These are phyloP conservation scores for Tyrophagus putrescentiae DNA, from an alignment of 1,140 invertebrate genomes.

Conservation along the genomic window DNA sequence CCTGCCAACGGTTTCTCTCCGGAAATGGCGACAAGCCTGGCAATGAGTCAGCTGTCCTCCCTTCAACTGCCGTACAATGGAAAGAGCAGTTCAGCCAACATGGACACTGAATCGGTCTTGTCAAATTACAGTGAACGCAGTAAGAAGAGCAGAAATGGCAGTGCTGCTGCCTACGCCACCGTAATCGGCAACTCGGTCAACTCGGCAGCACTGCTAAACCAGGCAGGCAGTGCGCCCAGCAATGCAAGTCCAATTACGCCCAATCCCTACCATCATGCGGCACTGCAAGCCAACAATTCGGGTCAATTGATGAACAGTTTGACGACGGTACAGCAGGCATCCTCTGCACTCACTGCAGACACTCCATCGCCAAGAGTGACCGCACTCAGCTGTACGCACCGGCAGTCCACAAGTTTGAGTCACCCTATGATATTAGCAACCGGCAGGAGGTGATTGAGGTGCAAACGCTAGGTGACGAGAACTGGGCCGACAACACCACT, in stretches of 20 bases:
- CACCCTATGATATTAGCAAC: conserved; percentile 50
- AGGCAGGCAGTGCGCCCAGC: not conserved
- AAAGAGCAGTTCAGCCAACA: conserved; percentile 5
- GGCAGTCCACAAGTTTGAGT: conserved; percentile 31
- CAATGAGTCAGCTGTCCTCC: not conserved
- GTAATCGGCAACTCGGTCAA: conserved; percentile 5
- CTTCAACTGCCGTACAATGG: not conserved
- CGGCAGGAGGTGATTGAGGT: conserved; percentile 59
- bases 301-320: not conserved
- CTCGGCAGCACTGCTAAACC: not conserved
- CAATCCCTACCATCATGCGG: not conserved
- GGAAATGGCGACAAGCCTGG: not conserved
- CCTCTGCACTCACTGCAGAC: conserved; percentile 32
- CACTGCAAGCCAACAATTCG: conserved; percentile 19
- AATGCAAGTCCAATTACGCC: conserved; percentile 9
- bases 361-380: conserved; percentile 13
- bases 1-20: not conserved
- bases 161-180: conserved; percentile 23
- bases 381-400: conserved; percentile 28
- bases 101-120: conserved; percentile 27
- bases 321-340: conserved; percentile 22
- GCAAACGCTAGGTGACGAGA: conserved; percentile 82
- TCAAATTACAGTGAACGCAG: conserved; percentile 27
- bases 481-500: conserved; percentile 95
- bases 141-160: conserved; percentile 20